Conservation (phyloP, 23 tunicate genomes). For the Oikopleura dioica region DNA sequence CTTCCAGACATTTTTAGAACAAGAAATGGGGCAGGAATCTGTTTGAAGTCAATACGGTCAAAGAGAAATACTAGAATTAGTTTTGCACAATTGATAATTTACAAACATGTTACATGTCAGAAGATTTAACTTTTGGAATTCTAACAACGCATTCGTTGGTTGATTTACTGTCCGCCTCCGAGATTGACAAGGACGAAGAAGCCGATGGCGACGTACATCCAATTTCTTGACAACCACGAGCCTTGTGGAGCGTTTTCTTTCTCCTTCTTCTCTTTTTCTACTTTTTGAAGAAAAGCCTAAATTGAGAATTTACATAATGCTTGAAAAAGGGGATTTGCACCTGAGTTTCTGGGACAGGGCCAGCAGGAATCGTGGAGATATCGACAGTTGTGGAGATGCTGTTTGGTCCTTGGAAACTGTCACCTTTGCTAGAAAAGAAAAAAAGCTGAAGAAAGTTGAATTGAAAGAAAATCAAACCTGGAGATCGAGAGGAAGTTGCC, state of each 20-base stretch:
- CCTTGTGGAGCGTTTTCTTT: background rate
- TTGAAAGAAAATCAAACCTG: background rate
- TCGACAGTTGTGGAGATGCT: background rate
- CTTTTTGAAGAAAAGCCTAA: background rate
- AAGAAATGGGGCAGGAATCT: too few relatives aligned
- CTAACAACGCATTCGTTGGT: too few relatives aligned
- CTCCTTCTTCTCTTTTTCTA: background rate
- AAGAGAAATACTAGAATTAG: too few relatives aligned
- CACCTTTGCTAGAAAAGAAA: too few relatives aligned
- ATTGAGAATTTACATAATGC: too few relatives aligned
- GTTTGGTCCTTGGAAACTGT: background rate
- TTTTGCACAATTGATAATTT: too few relatives aligned
- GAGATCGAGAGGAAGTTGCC: conserved; percentile 1
- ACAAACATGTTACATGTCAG: too few relatives aligned
- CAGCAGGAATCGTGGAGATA: background rate
- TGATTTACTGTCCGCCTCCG: too few relatives aligned
- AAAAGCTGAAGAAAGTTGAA: background rate
- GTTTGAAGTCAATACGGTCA: too few relatives aligned
- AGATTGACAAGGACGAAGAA: background rate
- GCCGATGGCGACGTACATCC: conserved; percentile 6
- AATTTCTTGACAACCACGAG: background rate
- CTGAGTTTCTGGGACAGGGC: background rate
- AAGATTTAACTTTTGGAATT: too few relatives aligned
- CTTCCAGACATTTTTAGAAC: too few relatives aligned
- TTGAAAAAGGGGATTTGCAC: too few relatives aligned